These are phyloP conservation scores for Pandemis corylana DNA, from an alignment of 2,888 invertebrate genomes.

Conservation along the genomic window DNA sequence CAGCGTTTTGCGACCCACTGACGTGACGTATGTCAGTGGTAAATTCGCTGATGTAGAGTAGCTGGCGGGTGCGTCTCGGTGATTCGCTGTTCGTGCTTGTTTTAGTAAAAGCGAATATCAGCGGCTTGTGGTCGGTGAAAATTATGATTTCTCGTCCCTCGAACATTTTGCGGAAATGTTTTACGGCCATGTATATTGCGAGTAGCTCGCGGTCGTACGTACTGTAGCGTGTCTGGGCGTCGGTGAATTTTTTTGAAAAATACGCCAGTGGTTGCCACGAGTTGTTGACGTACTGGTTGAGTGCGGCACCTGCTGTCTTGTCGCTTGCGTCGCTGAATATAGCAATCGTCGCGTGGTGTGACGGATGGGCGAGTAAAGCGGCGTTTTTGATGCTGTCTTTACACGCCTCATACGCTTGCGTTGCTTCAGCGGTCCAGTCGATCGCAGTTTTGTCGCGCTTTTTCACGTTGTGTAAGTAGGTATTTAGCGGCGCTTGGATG, in stretches of 20 bases:
- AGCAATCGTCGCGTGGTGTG: not conserved
- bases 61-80: not conserved
- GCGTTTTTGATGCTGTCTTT: not conserved
- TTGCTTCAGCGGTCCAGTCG: not conserved
- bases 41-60: too few relatives aligned
- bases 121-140: too few relatives aligned
- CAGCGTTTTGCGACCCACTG: not conserved
- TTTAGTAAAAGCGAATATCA: too few relatives aligned
- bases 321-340: not conserved
- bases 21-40: not conserved
- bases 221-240: not conserved
- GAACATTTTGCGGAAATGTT: not conserved
- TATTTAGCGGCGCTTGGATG: conserved; percentile 48
- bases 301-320: not conserved
- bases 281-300: not conserved
- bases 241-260: not conserved
- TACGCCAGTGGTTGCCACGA: not conserved
- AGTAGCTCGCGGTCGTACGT: not conserved
- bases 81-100: too few relatives aligned
- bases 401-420: not conserved
- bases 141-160: not conserved
- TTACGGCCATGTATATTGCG: not conserved
- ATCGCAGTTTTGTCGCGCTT: not conserved
- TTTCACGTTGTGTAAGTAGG: not conserved
- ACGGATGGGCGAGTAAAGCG: not conserved